Base-by-base conservation (phyloP, 2,113 vertebrate species). In the Tupaia chinensis region DNA sequence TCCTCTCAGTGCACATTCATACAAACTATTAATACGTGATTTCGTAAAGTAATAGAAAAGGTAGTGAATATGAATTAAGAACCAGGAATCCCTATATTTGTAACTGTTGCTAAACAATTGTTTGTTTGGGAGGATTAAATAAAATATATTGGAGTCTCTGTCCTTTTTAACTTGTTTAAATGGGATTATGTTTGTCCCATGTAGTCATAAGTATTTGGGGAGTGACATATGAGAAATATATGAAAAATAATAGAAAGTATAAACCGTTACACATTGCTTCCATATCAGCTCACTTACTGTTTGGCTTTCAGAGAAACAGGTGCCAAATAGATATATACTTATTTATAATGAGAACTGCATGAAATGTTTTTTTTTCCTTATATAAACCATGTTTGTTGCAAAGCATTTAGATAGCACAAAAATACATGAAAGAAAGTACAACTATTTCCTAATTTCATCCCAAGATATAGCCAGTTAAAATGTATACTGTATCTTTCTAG, bases 221-320 rank as follows among this genome's bases (percentile, higher is more conserved):
- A 74, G 1, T 63, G 77, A 54, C 65, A 20, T 44, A 23, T 72
- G 19, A 81, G 10, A 92, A 61, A 68, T 65, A 72, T 60, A 25
- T 87, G 69, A 83, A 85, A 95, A 96, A 27, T n/a, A 78, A 78
- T 82, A 86, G 17, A 87, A 91, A 53, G 3, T 54, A 9, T 61
- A 61, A 73, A 77, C 1, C 69, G 22, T 69, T 27, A 44, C 56
- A 56, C 27, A 34, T n/a, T 85, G 20, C 54, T 9, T 1, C 44
- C 2, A 25, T 81, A 92, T 69, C 34, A 89, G 25, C 32, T 68
- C 25, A 54, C 2, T 80, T 74, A 61, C 23, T 78, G 16, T 69
- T 84, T 69, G 65, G 74, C 74, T 88, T 93, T 95, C 9, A 88
- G 44, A 70, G 56, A 73, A 2, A 58, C 56, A 1, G 34, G 3